Conservation (phyloP, 2,888 invertebrate genomes). For the Ochlodes sylvanus region DNA sequence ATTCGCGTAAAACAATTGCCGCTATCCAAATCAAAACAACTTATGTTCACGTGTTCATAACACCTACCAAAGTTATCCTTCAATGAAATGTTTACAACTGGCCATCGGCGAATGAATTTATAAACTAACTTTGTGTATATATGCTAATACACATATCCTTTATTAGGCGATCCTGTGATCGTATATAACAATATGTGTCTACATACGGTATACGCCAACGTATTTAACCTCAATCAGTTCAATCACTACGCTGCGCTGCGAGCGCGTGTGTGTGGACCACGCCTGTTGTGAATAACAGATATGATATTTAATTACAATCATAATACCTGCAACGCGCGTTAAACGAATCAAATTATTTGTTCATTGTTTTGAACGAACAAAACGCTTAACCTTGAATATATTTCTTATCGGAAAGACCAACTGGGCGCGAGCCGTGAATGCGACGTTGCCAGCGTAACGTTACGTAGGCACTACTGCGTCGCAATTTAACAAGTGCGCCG, state of each 20-base stretch:
- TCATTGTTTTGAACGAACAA: slow-evolving; percentile 72
- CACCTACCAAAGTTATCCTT: slow-evolving; percentile 38
- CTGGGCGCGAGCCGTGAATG: slow-evolving; percentile 58
- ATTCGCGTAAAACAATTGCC: slow-evolving; percentile 2
- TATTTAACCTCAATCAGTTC: slow-evolving; percentile 33
- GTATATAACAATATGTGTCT: background rate
- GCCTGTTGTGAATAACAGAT: slow-evolving; percentile 42
- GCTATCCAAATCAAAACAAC: slow-evolving; percentile 5
- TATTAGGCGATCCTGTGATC: slow-evolving; percentile 24
- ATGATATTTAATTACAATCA: slow-evolving; percentile 47
- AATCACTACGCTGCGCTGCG: slow-evolving; percentile 16
- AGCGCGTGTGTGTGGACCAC: slow-evolving; percentile 19
- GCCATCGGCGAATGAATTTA: slow-evolving; percentile 44
- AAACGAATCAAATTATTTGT: slow-evolving; percentile 46
- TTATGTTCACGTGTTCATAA: slow-evolving; percentile 24
- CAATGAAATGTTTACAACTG: slow-evolving; percentile 48
- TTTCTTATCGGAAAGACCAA: slow-evolving; percentile 75
- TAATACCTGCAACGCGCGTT: slow-evolving; percentile 45
- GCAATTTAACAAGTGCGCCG: slow-evolving; percentile 65
- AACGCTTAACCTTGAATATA: slow-evolving; percentile 76
- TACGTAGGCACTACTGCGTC: slow-evolving; percentile 69
- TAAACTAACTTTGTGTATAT: slow-evolving; percentile 37
- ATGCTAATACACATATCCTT: slow-evolving; percentile 14
- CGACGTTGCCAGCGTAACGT: slow-evolving; percentile 80
- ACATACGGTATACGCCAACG: background rate